Base-by-base conservation (phyloP, 2,113 vertebrate species). In the Opisthocomus hoazin region DNA sequence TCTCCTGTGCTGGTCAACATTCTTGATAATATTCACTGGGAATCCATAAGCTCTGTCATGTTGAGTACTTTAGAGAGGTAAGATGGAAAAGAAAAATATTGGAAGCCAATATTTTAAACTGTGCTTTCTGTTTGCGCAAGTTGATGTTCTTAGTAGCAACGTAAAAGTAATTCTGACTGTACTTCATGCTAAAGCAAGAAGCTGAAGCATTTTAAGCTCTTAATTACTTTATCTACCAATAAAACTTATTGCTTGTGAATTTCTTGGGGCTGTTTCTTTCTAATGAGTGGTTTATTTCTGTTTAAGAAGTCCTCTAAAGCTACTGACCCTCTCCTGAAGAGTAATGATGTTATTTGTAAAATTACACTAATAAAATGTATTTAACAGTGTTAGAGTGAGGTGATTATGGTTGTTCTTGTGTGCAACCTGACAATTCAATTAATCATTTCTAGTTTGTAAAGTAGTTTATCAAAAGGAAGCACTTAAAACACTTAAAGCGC, bases 381-480 rank as follows among this genome's bases (percentile, higher is more conserved):
- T 74, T 79, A 61, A 73, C 19, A 24, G 18, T 58, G 23, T 92
- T 61, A 66, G 37, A 76, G 46, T 51, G 63, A 95, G 36, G 32
- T 93, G 87, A 93, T 82, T 87, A 82, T 88, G 66, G 36, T 50
- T 96, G 77, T 94, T 91, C 75, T 95, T 81, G 29, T 89, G 79
- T 84, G 51, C 63, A 94, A 83, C 64, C 64, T 96, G 84, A 90
- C 75, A 96, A 91, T 92, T 90, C 96, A 91, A 11, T 94, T 96
- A 94, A 95, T 96, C 79, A 84, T 83, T 97, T 88, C 70, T 65
- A 50, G 21, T 91, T 58, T 96, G 71, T 84, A 50, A 93, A 80
- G 63, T 48, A 95, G 74, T 87, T 96, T 96, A 46, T 96, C 78
- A 92, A 87, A 95, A 94, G 45, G 32, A 78, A 85, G 48, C 41